Conservation (phyloP, 1,140 invertebrate species). For the Lepidurus apus region DNA sequence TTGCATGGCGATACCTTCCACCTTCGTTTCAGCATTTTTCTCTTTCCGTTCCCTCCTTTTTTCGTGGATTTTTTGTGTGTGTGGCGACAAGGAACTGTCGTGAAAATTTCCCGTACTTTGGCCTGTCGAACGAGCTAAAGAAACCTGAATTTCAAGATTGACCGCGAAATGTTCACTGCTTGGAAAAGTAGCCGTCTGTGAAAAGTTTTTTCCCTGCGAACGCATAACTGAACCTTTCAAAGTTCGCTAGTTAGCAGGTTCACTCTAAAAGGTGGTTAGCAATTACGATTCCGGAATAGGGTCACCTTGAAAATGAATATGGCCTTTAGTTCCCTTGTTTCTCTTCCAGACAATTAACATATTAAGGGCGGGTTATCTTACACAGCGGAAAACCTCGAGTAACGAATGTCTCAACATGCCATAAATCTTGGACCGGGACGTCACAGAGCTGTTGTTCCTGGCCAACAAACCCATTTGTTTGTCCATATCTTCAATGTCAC, state of each 20-base stretch:
- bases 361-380: not conserved
- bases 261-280: not conserved
- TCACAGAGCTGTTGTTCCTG: too few relatives aligned
- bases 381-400: not conserved
- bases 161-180: too few relatives aligned
- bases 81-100: not conserved
- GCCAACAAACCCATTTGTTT: too few relatives aligned
- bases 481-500: too few relatives aligned
- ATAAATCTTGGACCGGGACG: not conserved
- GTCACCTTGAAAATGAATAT: not conserved
- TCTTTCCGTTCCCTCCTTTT: not conserved
- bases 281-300: not conserved
- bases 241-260: too few relatives aligned
- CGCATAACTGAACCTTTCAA: not conserved
- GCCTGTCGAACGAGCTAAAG: not conserved
- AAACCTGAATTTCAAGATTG: too few relatives aligned
- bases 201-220: too few relatives aligned
- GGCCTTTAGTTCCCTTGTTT: not conserved
- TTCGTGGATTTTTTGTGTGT: not conserved
- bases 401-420: not conserved
- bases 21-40: constrained; percentile 1
- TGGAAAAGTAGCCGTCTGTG: too few relatives aligned
- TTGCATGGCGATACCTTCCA: not conserved
- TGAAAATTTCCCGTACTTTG: not conserved
- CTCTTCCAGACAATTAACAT: not conserved